Evolutionary conservation across 2,888 invertebrate genomes (phyloP).

Genomic region (Nezara viridula): DNA sequence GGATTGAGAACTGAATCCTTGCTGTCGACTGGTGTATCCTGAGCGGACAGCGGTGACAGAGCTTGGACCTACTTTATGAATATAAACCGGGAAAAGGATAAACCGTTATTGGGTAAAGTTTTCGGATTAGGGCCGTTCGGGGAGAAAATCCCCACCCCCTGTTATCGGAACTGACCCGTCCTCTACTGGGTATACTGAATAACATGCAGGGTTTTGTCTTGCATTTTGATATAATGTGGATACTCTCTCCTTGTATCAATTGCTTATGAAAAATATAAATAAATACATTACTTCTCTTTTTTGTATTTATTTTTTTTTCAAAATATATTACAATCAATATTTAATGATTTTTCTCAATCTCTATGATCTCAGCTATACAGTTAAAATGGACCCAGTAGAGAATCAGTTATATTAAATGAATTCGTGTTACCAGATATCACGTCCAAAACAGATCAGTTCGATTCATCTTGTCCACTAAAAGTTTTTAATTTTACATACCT

Average conservation of each 20-base stretch:
- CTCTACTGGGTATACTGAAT: background rate
- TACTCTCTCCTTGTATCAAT: background rate
- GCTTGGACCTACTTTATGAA: too few relatives aligned
- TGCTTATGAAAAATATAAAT: background rate
- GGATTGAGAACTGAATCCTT: background rate
- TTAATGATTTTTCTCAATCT: too few relatives aligned
- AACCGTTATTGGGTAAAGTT: conserved; percentile 26
- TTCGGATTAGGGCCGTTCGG: background rate
- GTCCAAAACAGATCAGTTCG: too few relatives aligned
- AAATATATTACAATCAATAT: too few relatives aligned
- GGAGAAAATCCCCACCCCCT: background rate
- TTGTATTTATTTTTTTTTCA: too few relatives aligned
- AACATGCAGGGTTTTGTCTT: background rate
- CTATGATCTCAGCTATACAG: too few relatives aligned
- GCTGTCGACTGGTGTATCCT: background rate
- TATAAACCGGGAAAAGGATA: conserved; percentile 23
- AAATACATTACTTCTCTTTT: too few relatives aligned
- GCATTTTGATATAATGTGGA: background rate
- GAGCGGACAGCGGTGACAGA: background rate
- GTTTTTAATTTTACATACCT: too few relatives aligned
- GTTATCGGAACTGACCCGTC: background rate
- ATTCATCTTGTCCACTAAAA: too few relatives aligned
- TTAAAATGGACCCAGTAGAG: too few relatives aligned
- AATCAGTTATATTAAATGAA: too few relatives aligned
- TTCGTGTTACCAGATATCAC: too few relatives aligned